Base-by-base conservation (phyloP, 2,113 vertebrate species). In the Bagarius yarrelli region DNA sequence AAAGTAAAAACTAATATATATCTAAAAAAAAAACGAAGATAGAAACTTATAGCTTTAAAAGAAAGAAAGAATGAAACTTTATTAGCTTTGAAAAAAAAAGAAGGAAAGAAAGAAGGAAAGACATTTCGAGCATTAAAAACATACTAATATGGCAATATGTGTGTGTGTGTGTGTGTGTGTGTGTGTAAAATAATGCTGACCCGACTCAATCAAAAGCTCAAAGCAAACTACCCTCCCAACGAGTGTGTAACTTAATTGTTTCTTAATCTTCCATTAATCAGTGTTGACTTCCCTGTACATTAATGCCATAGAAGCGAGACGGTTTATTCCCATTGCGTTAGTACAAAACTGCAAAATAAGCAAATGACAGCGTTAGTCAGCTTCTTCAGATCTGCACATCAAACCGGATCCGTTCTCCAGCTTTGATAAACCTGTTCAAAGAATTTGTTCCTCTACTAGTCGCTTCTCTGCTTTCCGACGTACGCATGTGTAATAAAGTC, bases 381-480 rank as follows among this genome's bases (percentile, higher is more conserved):
- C 2, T 55, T 9, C 70, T 72, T 73, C 57, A 36, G 44, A 80
- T 53, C 40, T 61, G 56, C n/a, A 44, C n/a, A 80, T 80, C 56
- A 63, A 63, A 30, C 16, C 8, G 16, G 36, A 53, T 81, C 56
- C 18, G 53, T 74, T 74, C 32, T 2, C 11, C 2, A 9, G 57
- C 79, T 64, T 63, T 74, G 57, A 81, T 81, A 27, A 74, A n/a
- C 8, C 70, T 55, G 79, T 81, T 81, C 59, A 74, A 81, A 74
- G 70, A 11, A 19, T 53, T 14, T 47, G 3, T 81, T 81, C 50
- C 44, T 40, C 44, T 25, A 32, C 53, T 32, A 30, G 32, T 57
- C 55, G 70, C 63, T 34, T 47, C 32, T 25, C 23, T 59, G 27
- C 79, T 40, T 47, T 27, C 8, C 8, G n/a, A 59, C 40, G 12